These are phyloP conservation scores for Mythimna vitellina DNA, from an alignment of 2,888 invertebrate species.

Conservation along the genomic window DNA sequence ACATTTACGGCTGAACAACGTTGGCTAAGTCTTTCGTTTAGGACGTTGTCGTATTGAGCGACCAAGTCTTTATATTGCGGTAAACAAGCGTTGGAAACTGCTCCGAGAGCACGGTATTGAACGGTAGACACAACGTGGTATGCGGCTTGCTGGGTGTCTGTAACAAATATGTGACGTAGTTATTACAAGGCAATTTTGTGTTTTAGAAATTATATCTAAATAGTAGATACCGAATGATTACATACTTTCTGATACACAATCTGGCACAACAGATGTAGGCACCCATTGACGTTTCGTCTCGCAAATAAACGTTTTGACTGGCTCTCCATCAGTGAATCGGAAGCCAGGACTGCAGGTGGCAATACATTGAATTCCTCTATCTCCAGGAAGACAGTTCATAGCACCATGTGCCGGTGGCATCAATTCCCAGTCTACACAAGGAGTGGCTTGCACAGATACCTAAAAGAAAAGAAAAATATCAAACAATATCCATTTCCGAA, in stretches of 20 bases:
- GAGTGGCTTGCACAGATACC: slow-evolving; percentile 97
- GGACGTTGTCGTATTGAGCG: slow-evolving; percentile 94
- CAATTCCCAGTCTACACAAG: slow-evolving; percentile 98
- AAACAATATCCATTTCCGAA: slow-evolving; percentile 39
- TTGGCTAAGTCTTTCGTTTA: slow-evolving; percentile 96
- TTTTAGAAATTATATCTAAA: background rate
- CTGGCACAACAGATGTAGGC: slow-evolving; percentile 97
- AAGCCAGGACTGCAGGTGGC: slow-evolving; percentile 97
- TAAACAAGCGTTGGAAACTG: slow-evolving; percentile 95
- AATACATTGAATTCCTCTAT: slow-evolving; percentile 96
- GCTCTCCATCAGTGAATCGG: slow-evolving; percentile 97
- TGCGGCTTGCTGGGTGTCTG: slow-evolving; percentile 98
- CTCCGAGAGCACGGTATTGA: slow-evolving; percentile 97
- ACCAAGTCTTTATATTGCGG: slow-evolving; percentile 96
- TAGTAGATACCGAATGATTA: slow-evolving; percentile 38
- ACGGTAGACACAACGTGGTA: slow-evolving; percentile 97
- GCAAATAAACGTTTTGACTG: slow-evolving; percentile 96
- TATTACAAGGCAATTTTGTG: background rate
- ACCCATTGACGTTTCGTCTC: slow-evolving; percentile 95
- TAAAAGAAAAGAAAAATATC: slow-evolving; percentile 64
- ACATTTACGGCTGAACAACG: slow-evolving; percentile 98
- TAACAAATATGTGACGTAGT: slow-evolving; percentile 61
- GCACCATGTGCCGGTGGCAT: slow-evolving; percentile 97
- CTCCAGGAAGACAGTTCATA: slow-evolving; percentile 96
- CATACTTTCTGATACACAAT: slow-evolving; percentile 97